Base-by-base conservation (phyloP, 2,888 invertebrate species). In the Dryobota labecula region DNA sequence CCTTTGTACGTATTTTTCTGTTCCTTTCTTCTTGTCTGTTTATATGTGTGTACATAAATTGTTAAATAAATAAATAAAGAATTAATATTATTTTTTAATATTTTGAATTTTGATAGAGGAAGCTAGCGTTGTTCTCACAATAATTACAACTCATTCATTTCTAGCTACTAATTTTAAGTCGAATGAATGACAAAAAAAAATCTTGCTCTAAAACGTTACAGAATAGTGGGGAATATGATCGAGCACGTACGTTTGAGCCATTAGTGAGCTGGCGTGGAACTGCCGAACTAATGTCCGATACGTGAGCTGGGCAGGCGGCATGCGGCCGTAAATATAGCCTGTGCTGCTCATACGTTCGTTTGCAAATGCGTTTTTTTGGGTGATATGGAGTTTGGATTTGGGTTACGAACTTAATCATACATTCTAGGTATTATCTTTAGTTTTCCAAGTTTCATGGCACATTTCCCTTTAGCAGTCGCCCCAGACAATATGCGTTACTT, bases 201-300 rank as follows among this genome's bases (percentile, higher is more conserved):
- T n/a, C 62, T 36, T 43, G 27, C 33, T 54, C 43, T 45, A 57
- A 68, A 75, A 36, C 53, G 47, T 57, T 45, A 56, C 66, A 61
- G 70, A 73, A 83, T 70, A 76, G 69, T 71, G 36, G 47, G 38
- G 66, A 77, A 81, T 76, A 84, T 86, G 84, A 86, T 85, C 76
- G 74, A 87, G 87, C 92, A 92, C 92, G 92, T 91, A 86, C 90
- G 83, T 78, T 83, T 78, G 71, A 79, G 84, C 90, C 90, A 91
- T 92, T 92, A 92, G 89, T 86, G 88, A 90, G 87, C 88, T 90
- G 86, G 89, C 84, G 69, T 83, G 85, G 83, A 84, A 83, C 78
- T 83, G 78, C 66, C 78, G 85, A 87, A 92, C 90, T 92, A 90
- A 92, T 91, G 91, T 84, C 65, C 73, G 64, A 82, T 86, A 92